Base-by-base conservation (phyloP, 2,888 invertebrate species). In the Drosophila borborema region DNA sequence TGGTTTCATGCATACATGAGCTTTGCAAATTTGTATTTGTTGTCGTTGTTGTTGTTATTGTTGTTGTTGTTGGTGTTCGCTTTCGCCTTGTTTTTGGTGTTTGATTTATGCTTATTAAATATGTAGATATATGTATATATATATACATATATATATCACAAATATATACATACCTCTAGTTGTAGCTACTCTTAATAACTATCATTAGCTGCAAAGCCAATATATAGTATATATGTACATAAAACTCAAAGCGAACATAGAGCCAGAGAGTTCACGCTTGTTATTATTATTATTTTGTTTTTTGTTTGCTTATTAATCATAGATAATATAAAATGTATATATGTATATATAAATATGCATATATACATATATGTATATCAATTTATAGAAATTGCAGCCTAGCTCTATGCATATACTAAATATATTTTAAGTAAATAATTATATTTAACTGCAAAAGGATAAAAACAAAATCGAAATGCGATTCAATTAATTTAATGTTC, bases 21-120 rank as follows among this genome's bases (percentile, higher is more conserved):
- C 58, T 68, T 49, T 61, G 49, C 51, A 63, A 31, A 60, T 31
- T 31, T 58, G 65, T 72, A 23, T 43, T 46, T 69, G 60, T 51
- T 56, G 65, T 70, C 69, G 51, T 48, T 59, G 53, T 72, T 64
- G 38, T 38, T 6, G 34, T 58, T 49, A 51, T 65, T 66, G 66
- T 49, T 55, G 63, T 67, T 73, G 51, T 45, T 62, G 53, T 72
- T 68, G 38, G 43, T 71, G 49, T 64, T 66, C 61, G 65, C 53
- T 63, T 77, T 60, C 38, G 54, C 54, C 16, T 54, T 54, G 40
- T 54, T 51, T 49, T 64, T 63, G 43, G 34, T 72, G 41, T 31
- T 60, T 70, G 51, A 34, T 36, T 54, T 54, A 12, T 40, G 54
- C 41, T 55, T 55, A 55, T 41, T n/a, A 31, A 10, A 41, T 55